Conservation (phyloP, 2,797 vertebrate genomes). For the Myotis myotis region DNA sequence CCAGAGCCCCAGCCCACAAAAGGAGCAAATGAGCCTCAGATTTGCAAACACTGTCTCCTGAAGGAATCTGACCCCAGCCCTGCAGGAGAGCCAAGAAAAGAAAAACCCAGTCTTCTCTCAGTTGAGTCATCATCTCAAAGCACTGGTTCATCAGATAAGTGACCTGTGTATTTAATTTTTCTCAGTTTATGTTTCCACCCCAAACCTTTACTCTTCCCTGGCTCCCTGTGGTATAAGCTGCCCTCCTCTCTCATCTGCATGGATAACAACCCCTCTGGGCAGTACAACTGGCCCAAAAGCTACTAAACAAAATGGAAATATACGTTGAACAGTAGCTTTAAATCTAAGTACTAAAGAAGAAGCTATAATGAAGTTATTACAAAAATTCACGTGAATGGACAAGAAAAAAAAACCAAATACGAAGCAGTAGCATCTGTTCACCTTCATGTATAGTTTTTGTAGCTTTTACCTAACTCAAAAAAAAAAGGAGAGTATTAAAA, state of each 20-base stretch:
- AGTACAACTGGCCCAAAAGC: not conserved
- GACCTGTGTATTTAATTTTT: slow-evolving; percentile 1
- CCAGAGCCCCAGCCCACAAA: not conserved
- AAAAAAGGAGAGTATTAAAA: not conserved
- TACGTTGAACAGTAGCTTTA: not conserved
- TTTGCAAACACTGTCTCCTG: slow-evolving; percentile 15
- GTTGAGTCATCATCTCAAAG: not conserved
- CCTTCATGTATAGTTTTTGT: not conserved
- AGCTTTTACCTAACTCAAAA: not conserved
- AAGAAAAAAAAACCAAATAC: not conserved
- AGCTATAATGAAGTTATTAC: not conserved
- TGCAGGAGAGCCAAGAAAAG: not conserved
- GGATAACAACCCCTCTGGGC: not conserved
- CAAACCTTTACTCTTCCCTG: not conserved
- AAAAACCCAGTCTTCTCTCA: not conserved
- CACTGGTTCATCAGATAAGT: not conserved
- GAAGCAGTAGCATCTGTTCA: not conserved
- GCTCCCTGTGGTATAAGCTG: not conserved
- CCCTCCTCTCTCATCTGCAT: not conserved
- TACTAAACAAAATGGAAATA: not conserved
- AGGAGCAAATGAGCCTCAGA: slow-evolving; percentile 22
- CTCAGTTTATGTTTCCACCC: slow-evolving; percentile 32
- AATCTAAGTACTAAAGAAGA: not conserved
- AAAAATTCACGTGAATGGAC: not conserved
- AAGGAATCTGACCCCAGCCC: slow-evolving; percentile 9